Percentiles rank a stretch among this genome's conserved stretches.
phyloP scores from a whole-genome alignment of 2,888 invertebrate genomes.

The Phalera bucephala region DNA sequence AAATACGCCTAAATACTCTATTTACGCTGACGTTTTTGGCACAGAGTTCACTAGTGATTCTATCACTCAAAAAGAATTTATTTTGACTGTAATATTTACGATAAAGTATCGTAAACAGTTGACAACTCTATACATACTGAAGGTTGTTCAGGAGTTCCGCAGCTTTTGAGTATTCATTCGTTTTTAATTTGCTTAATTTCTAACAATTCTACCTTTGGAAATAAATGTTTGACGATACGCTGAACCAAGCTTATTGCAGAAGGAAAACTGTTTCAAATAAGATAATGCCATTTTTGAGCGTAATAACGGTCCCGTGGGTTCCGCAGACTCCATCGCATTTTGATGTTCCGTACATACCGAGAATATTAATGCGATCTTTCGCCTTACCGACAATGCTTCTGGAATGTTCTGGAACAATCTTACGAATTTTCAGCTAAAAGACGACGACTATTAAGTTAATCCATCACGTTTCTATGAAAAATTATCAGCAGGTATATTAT shows the following conservation, averaged over 20 bases:
- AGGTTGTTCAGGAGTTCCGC: too few relatives aligned
- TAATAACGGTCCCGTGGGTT: conserved; percentile 44
- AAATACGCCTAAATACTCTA: too few relatives aligned
- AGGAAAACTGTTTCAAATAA: conserved; percentile 11
- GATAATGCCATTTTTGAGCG: conserved; percentile 44
- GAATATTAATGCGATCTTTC: conserved; percentile 42
- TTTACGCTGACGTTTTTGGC: too few relatives aligned
- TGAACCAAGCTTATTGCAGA: background rate
- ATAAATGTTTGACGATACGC: background rate
- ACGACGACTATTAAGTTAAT: conserved; percentile 21
- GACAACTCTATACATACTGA: too few relatives aligned
- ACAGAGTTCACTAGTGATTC: too few relatives aligned
- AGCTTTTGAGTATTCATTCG: too few relatives aligned
- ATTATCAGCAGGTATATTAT: conserved; percentile 14
- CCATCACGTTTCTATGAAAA: conserved; percentile 17
- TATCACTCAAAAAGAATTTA: too few relatives aligned
- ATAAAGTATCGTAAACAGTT: too few relatives aligned
- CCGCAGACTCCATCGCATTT: conserved; percentile 35
- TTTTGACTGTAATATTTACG: too few relatives aligned
- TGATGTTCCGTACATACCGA: conserved; percentile 44
- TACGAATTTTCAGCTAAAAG: conserved; percentile 21
- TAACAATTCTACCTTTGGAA: too few relatives aligned
- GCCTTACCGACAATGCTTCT: conserved; percentile 26
- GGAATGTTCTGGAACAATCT: too few relatives aligned
- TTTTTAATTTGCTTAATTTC: too few relatives aligned